phyloP scores from a whole-genome alignment of 2,113 vertebrate species.

The Cromileptes altivelis region DNA sequence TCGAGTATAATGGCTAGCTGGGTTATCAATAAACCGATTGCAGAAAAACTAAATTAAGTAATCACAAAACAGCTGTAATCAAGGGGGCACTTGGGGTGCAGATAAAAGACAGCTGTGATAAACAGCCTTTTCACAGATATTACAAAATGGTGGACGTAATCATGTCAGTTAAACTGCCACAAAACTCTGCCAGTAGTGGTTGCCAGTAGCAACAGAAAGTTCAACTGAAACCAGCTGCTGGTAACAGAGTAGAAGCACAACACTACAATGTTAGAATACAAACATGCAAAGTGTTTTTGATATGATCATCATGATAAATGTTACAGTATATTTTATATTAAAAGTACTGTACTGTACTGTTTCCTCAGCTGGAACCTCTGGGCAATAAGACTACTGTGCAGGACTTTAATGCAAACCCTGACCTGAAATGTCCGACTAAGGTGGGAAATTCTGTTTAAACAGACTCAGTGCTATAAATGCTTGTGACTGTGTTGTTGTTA shows the following conservation, averaged over 20 bases:
- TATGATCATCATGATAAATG: not conserved
- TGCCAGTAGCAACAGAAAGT: not conserved
- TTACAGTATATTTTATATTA: not conserved
- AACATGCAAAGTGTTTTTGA: too few species aligned
- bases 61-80: too few species aligned
- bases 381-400: constrained; percentile 83
- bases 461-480: not conserved
- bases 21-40: too few species aligned
- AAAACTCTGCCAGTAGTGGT: not conserved
- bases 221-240: not conserved
- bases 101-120: too few species aligned
- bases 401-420: constrained; percentile 64
- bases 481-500: not conserved
- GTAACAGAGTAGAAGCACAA: too few species aligned
- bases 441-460: constrained; percentile 68
- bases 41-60: too few species aligned
- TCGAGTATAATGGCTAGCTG: too few species aligned
- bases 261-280: too few species aligned
- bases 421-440: constrained; percentile 87
- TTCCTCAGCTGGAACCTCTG: constrained; percentile 88
- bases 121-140: too few species aligned
- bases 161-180: not conserved
- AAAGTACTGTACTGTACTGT: constrained; percentile 6
- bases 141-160: too few species aligned
- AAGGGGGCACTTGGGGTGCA: too few species aligned